Percentiles rank a stretch among this genome's conserved stretches.
phyloP scores from a whole-genome alignment of 2,113 vertebrate genomes.

The Thunnus maccoyii region DNA sequence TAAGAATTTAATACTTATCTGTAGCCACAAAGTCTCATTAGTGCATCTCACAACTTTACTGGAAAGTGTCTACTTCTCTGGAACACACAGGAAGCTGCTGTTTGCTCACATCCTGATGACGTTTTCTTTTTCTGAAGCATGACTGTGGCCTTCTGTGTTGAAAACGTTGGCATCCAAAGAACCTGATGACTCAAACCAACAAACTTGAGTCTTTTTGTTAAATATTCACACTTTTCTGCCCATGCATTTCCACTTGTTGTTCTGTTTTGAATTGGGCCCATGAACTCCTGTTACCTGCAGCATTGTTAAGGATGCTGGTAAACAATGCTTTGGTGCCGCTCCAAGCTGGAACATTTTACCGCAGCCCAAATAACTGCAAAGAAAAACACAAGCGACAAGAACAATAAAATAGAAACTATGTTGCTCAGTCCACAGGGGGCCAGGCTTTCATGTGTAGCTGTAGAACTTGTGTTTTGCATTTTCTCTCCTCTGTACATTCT shows the following conservation, averaged over 20 bases:
- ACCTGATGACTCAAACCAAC: not conserved
- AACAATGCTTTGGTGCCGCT: conserved; percentile 77
- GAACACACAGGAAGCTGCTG: conserved; percentile 54
- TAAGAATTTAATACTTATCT: not conserved
- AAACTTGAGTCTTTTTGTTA: conserved; percentile 18
- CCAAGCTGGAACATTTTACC: conserved; percentile 73
- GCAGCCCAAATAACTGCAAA: conserved; percentile 66
- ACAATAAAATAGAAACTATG: conserved; percentile 69
- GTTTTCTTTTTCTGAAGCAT: conserved; percentile 1
- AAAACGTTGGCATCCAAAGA: not conserved
- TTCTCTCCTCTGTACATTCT: conserved; percentile 75
- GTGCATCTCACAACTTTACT: conserved; percentile 35
- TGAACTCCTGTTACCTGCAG: conserved; percentile 68
- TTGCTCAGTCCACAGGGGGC: conserved; percentile 66
- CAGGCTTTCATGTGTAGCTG: conserved; percentile 73
- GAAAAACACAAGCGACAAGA: conserved; percentile 62
- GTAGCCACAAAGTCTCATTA: not conserved
- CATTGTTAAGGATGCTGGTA: conserved; percentile 74
- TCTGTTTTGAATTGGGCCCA: conserved; percentile 57
- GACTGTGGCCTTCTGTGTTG: not conserved
- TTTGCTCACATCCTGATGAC: conserved; percentile 62
- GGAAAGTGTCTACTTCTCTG: conserved; percentile 37
- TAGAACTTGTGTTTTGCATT: conserved; percentile 80
- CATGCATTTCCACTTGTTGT: conserved; percentile 67
- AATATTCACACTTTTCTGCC: conserved; percentile 45